Evolutionary conservation across 1,140 invertebrate genomes (phyloP).

Genomic region (Zaprionus vittiger): DNA sequence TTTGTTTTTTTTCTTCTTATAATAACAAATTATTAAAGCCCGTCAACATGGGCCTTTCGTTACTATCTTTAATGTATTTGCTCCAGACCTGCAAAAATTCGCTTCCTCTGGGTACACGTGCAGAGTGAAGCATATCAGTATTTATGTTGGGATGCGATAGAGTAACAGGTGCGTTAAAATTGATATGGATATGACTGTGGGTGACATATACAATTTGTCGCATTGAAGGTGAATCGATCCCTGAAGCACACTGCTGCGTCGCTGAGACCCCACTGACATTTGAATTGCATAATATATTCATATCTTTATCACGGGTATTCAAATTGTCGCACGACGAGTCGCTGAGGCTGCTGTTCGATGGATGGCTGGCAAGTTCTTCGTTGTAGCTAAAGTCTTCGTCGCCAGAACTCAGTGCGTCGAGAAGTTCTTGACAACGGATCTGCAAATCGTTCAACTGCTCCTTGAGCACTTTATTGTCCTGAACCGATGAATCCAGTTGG

Average conservation of each 20-base stretch:
- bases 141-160: slow-evolving; percentile 22
- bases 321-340: slow-evolving; percentile 5
- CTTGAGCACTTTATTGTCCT: slow-evolving; percentile 14
- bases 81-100: slow-evolving; percentile 58
- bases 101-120: slow-evolving; percentile 18
- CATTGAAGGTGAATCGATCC: neutral
- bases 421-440: slow-evolving; percentile 45
- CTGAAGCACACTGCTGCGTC: neutral
- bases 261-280: slow-evolving; percentile 1
- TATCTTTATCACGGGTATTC: neutral
- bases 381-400: slow-evolving; percentile 17
- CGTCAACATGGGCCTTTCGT: slow-evolving; percentile 38
- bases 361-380: neutral
- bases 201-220: slow-evolving; percentile 51
- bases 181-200: slow-evolving; percentile 60
- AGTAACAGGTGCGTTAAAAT: slow-evolving; percentile 48
- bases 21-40: slow-evolving; percentile 45
- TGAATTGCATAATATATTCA: neutral
- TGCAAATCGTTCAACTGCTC: slow-evolving; percentile 51
- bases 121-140: slow-evolving; percentile 8
- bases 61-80: slow-evolving; percentile 40
- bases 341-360: slow-evolving; percentile 18
- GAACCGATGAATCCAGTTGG: neutral
- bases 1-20: slow-evolving; percentile 20
- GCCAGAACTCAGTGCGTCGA: slow-evolving; percentile 41